Conservation (phyloP, 2,113 vertebrate species). For the Mesembrinibis cayennensis region DNA sequence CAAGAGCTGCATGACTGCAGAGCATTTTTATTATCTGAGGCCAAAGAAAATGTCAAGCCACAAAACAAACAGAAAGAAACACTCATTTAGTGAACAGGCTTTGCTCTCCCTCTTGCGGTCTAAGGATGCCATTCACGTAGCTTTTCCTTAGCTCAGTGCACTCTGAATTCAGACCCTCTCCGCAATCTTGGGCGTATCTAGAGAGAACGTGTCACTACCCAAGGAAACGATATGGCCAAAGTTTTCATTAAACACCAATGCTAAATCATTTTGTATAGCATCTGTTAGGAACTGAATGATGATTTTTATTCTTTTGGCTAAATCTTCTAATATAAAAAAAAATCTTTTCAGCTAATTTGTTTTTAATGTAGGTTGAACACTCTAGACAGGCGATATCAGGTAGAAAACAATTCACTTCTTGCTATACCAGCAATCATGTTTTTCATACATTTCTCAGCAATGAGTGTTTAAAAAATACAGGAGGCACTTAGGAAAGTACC, state of each 20-base stretch:
- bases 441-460: neutral
- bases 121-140: neutral
- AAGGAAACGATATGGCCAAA: fast-evolving
- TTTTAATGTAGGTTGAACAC: neutral
- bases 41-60: neutral
- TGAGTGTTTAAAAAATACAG: neutral
- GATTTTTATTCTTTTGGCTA: neutral
- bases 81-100: neutral
- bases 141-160: neutral
- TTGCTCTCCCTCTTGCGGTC: slow-evolving; percentile 34
- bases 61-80: neutral
- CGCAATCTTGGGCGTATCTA: fast-evolving
- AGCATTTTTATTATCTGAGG: neutral
- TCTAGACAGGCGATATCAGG: fast-evolving
- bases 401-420: neutral
- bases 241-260: neutral
- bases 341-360: neutral
- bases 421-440: neutral
- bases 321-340: neutral
- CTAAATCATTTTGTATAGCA: neutral
- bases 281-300: neutral
- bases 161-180: neutral
- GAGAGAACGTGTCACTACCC: fast-evolving
- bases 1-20: neutral
- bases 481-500: neutral